Percentiles rank a stretch among this genome's conserved stretches.
phyloP scores from a whole-genome alignment of 2,113 vertebrate genomes.

The Xiphophorus couchianus region DNA sequence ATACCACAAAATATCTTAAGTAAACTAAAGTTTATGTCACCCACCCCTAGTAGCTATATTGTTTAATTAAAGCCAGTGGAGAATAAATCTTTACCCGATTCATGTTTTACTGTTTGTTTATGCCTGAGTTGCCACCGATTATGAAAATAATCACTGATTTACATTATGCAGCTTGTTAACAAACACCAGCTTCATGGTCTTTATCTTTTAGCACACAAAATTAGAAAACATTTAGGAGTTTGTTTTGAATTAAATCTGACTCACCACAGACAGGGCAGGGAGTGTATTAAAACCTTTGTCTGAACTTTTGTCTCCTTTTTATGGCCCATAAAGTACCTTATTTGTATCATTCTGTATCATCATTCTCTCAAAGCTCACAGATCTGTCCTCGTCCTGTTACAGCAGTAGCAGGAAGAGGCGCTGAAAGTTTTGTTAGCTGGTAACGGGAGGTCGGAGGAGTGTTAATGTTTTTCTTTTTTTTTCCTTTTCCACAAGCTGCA shows the following conservation, averaged over 20 bases:
- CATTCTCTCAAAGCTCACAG: constrained; percentile 11
- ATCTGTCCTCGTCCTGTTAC: constrained; percentile 33
- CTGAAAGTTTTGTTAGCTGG: constrained; percentile 49
- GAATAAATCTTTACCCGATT: too few species aligned
- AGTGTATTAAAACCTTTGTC: background rate
- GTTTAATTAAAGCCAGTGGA: too few species aligned
- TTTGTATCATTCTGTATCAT: constrained; percentile 7
- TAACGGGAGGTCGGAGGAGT: constrained; percentile 45
- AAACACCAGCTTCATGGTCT: background rate
- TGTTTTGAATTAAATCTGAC: background rate
- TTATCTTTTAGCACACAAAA: background rate
- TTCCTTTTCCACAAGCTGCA: constrained; percentile 88
- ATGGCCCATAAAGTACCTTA: constrained; percentile 18
- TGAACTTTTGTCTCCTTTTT: constrained; percentile 13
- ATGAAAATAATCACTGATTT: background rate
- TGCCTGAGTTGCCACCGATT: too few species aligned
- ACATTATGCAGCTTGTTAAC: background rate
- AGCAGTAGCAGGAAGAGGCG: constrained; percentile 50
- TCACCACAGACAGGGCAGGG: background rate
- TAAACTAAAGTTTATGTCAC: too few species aligned
- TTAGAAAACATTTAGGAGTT: background rate
- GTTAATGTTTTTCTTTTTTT: constrained; percentile 22
- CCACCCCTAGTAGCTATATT: too few species aligned
- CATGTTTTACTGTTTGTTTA: too few species aligned
- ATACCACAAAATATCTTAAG: too few species aligned